Evolutionary conservation across 2,113 vertebrate genomes (phyloP).

Genomic region (Cheirogaleus medius): DNA sequence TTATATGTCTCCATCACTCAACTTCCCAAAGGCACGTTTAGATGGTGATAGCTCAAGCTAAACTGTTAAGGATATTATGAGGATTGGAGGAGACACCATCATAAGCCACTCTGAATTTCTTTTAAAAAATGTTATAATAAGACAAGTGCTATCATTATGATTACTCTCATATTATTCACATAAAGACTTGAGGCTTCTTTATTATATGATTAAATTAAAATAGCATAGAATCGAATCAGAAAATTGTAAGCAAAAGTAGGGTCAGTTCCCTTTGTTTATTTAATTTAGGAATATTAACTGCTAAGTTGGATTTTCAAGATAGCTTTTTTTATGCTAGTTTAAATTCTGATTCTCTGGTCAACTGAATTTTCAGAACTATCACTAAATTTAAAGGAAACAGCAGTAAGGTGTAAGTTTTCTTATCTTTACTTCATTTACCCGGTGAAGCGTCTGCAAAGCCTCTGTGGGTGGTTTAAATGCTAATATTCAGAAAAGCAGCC

Average conservation of each 20-base stretch:
- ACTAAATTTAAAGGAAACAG: not conserved
- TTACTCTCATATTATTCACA: not conserved
- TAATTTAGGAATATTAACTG: not conserved
- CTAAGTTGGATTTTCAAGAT: not conserved
- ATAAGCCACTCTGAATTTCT: not conserved
- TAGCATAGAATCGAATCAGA: not conserved
- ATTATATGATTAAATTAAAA: not conserved
- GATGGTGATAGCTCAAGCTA: not conserved
- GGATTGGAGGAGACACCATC: not conserved
- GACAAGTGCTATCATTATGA: not conserved
- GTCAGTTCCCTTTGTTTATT: not conserved
- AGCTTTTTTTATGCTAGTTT: not conserved
- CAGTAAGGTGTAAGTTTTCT: not conserved
- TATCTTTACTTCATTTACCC: conserved; percentile 13
- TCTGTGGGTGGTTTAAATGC: conserved; percentile 51
- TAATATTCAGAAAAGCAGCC: conserved; percentile 43
- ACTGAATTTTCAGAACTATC: not conserved
- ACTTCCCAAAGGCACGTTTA: not conserved
- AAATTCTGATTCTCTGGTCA: not conserved
- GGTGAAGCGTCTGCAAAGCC: conserved; percentile 12
- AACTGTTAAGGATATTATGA: not conserved
- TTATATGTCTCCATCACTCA: not conserved
- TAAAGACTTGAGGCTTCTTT: not conserved
- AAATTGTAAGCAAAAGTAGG: not conserved
- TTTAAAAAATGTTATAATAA: not conserved